These are phyloP conservation scores for Drosophila auraria DNA, from an alignment of 1,140 invertebrate species.

Conservation along the genomic window DNA sequence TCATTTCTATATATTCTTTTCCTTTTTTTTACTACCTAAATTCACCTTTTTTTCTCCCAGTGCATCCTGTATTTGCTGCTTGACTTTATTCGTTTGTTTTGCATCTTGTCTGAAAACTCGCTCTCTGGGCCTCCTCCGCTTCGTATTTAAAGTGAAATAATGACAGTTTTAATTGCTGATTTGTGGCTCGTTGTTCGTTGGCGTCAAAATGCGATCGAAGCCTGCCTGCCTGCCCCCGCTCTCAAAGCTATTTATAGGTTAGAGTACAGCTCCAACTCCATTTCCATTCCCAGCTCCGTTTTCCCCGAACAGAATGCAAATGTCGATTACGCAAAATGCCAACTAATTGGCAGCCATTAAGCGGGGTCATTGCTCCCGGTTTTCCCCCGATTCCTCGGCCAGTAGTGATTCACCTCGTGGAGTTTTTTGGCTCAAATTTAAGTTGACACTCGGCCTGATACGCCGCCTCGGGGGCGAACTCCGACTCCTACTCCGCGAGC, in stretches of 20 bases:
- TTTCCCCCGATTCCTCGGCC: conserved; percentile 4
- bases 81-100: conserved; percentile 20
- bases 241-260: conserved; percentile 32
- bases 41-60: not conserved
- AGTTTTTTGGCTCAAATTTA: conserved; percentile 46
- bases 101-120: conserved; percentile 10
- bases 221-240: conserved; percentile 24
- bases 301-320: conserved; percentile 51
- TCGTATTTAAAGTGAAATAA: conserved; percentile 78
- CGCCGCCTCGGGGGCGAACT: conserved; percentile 30
- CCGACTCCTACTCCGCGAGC: not conserved
- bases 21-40: not conserved
- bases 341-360: conserved; percentile 77
- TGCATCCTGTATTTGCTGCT: not conserved
- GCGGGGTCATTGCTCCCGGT: conserved; percentile 58
- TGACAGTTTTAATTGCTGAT: conserved; percentile 81
- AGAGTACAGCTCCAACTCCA: conserved; percentile 1
- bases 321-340: conserved; percentile 74
- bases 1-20: not conserved
- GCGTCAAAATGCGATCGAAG: conserved; percentile 67
- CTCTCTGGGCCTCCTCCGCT: conserved; percentile 8
- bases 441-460: conserved; percentile 74
- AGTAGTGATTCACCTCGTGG: conserved; percentile 28
- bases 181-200: conserved; percentile 67
- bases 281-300: not conserved